phyloP scores from a whole-genome alignment of 2,797 vertebrate genomes.

The Thalassophryne amazonica region DNA sequence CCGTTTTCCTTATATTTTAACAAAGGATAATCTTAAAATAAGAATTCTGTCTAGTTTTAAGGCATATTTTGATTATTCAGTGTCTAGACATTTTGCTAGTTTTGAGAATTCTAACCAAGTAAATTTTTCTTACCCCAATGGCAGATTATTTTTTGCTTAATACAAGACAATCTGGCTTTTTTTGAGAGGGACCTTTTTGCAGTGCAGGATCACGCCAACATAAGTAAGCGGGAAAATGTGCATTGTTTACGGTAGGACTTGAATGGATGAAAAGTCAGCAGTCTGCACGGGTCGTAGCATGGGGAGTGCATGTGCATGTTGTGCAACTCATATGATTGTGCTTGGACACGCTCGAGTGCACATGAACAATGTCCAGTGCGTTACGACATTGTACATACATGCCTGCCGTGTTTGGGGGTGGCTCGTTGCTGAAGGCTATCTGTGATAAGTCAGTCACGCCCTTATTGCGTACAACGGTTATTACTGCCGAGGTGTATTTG shows the following conservation, averaged over 20 bases:
- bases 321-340: too few relatives aligned
- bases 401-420: not conserved
- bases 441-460: not conserved
- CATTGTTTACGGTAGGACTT: not conserved
- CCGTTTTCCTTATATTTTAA: too few relatives aligned
- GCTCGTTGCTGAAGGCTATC: not conserved
- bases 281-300: not conserved
- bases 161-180: too few relatives aligned
- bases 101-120: too few relatives aligned
- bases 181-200: too few relatives aligned
- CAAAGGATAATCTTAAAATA: too few relatives aligned
- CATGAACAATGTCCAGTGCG: not conserved
- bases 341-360: not conserved
- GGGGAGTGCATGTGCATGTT: not conserved
- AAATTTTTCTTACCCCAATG: too few relatives aligned
- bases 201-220: constrained; percentile 41
- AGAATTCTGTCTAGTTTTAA: too few relatives aligned
- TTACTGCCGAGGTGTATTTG: constrained; percentile 27
- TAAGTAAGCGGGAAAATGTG: not conserved
- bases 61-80: too few relatives aligned
- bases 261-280: constrained; percentile 4
- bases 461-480: constrained; percentile 15
- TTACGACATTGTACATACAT: not conserved
- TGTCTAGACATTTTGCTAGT: too few relatives aligned
- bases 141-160: too few relatives aligned